phyloP scores from a whole-genome alignment of 2,888 invertebrate genomes.

The Loripinus fragilis region DNA sequence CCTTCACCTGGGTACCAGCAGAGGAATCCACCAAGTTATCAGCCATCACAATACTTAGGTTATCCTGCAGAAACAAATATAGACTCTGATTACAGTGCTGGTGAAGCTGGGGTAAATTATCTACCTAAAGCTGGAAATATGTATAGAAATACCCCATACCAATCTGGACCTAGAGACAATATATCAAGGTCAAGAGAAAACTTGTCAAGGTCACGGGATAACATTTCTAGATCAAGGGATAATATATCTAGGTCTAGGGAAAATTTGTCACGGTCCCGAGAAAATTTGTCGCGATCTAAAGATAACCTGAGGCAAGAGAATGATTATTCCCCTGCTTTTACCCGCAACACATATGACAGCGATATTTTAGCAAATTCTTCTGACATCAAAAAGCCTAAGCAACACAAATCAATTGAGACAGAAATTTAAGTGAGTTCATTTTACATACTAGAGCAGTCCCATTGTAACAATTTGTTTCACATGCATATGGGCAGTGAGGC shows the following conservation, averaged over 20 bases:
- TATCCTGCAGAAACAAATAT: constrained; percentile 13
- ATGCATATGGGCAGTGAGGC: no score
- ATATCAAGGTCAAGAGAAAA: constrained; percentile 50
- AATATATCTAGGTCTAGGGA: constrained; percentile 46
- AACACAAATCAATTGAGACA: constrained; percentile 57
- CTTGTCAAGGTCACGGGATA: constrained; percentile 48
- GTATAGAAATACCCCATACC: not conserved
- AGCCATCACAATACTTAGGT: constrained; percentile 18
- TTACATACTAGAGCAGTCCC: no score
- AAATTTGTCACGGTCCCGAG: constrained; percentile 44
- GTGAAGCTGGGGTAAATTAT: constrained; percentile 46
- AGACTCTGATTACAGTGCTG: constrained; percentile 8
- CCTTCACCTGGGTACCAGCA: constrained; percentile 15
- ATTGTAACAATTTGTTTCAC: no score
- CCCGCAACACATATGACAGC: constrained; percentile 21
- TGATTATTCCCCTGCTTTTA: constrained; percentile 24
- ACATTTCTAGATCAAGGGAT: constrained; percentile 45
- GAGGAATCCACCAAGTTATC: not conserved
- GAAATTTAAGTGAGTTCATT: constrained; percentile 49
- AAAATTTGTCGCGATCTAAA: constrained; percentile 42
- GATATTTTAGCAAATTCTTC: constrained; percentile 46
- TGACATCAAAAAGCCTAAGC: constrained; percentile 53
- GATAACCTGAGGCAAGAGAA: constrained; percentile 38
- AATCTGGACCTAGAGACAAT: constrained; percentile 12
- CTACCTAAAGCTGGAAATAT: constrained; percentile 35